phyloP scores from a whole-genome alignment of 2,888 invertebrate species.

The Eumerus sabulonum region DNA sequence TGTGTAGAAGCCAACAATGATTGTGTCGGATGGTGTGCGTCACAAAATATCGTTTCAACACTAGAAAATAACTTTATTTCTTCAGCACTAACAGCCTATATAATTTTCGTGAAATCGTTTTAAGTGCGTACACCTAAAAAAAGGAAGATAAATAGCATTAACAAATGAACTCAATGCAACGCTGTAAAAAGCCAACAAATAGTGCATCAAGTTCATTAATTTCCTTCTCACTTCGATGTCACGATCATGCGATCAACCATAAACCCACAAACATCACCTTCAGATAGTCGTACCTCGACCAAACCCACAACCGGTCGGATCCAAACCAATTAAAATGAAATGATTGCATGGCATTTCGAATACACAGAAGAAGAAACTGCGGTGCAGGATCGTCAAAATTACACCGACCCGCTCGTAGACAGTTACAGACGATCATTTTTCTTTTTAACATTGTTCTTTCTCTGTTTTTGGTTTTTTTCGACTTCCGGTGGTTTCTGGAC shows the following conservation, averaged over 20 bases:
- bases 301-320: neutral
- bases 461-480: slow-evolving; percentile 10
- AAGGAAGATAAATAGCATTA: slow-evolving; percentile 6
- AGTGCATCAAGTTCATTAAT: slow-evolving; percentile 46
- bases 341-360: slow-evolving; percentile 27
- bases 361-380: slow-evolving; percentile 9
- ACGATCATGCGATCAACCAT: slow-evolving; percentile 16
- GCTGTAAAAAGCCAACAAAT: slow-evolving; percentile 2
- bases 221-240: slow-evolving; percentile 40
- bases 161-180: slow-evolving; percentile 21
- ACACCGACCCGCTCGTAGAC: neutral
- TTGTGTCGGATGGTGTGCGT: too few relatives aligned
- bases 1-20: too few relatives aligned
- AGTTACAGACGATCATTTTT: slow-evolving; percentile 4
- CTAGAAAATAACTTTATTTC: too few relatives aligned
- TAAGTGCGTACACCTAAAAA: too few relatives aligned
- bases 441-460: neutral
- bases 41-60: too few relatives aligned
- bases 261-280: slow-evolving; percentile 16
- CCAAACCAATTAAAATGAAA: slow-evolving; percentile 44
- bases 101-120: too few relatives aligned
- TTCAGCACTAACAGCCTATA: too few relatives aligned
- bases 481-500: neutral
- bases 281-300: neutral
- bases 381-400: slow-evolving; percentile 15